A percentile compares a stretch with the other conserved stretches of the same genome.
These are phyloP conservation scores for Drosophila sechellia DNA, from an alignment of 1,140 invertebrate genomes.

Conservation along the genomic window DNA sequence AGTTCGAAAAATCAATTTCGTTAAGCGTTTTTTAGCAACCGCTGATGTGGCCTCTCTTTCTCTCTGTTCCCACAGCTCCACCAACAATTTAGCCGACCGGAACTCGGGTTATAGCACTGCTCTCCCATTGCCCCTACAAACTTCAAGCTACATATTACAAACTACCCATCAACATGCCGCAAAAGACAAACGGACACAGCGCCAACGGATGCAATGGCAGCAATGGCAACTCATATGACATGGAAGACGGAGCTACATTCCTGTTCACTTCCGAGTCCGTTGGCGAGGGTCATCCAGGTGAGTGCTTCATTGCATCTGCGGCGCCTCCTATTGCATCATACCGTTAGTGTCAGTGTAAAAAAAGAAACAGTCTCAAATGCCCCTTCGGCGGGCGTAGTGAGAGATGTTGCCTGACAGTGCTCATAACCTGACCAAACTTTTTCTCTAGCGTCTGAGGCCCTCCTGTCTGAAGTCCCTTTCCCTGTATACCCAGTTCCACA, in stretches of 20 bases:
- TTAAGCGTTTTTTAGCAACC: constrained; percentile 16
- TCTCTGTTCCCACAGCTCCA: constrained; percentile 39
- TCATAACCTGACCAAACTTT: constrained; percentile 39
- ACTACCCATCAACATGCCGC: constrained; percentile 71
- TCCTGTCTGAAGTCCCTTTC: neutral
- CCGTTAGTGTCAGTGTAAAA: constrained; percentile 5
- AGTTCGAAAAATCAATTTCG: constrained; percentile 66
- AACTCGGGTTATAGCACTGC: constrained; percentile 9
- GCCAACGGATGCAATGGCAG: constrained; percentile 88
- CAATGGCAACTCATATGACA: constrained; percentile 88
- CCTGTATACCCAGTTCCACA: neutral
- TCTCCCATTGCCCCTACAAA: neutral
- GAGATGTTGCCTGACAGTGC: constrained; percentile 10
- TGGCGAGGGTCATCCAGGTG: constrained; percentile 98
- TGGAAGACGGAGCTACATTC: constrained; percentile 94
- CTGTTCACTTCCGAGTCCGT: constrained; percentile 99
- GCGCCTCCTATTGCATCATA: constrained; percentile 56
- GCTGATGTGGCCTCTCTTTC: constrained; percentile 15
- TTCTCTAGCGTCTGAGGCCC: constrained; percentile 25
- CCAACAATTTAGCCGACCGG: constrained; percentile 13
- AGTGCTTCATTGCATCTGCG: constrained; percentile 68
- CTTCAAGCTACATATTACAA: constrained; percentile 12
- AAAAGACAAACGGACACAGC: constrained; percentile 73
- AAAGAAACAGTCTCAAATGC: constrained; percentile 1
- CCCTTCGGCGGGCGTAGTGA: neutral